A percentile compares a stretch with the other conserved stretches of the same genome.
Evolutionary conservation across 1,140 invertebrate species (phyloP).

Genomic region (Gonioctena quinquepunctata): DNA sequence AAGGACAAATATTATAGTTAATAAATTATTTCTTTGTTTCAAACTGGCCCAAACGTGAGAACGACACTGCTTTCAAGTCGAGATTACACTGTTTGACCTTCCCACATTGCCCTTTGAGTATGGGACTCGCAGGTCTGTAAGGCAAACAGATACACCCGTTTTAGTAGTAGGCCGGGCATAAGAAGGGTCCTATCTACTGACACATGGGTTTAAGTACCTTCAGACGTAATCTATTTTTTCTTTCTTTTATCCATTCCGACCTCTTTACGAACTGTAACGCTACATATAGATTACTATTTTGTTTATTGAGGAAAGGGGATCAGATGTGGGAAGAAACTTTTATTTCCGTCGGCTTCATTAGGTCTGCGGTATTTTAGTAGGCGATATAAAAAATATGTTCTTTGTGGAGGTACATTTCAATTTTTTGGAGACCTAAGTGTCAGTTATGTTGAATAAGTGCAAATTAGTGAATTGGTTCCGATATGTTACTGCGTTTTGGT

Average conservation of each 20-base stretch:
- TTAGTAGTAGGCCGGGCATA: not conserved
- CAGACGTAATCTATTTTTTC: not conserved
- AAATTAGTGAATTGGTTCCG: too few relatives aligned
- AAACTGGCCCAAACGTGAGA: too few relatives aligned
- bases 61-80: not conserved
- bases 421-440: too few relatives aligned
- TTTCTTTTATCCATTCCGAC: not conserved
- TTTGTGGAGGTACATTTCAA: not conserved
- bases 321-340: not conserved
- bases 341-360: not conserved
- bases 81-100: not conserved
- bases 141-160: not conserved
- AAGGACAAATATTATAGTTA: too few relatives aligned
- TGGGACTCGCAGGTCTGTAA: not conserved
- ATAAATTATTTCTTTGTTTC: too few relatives aligned
- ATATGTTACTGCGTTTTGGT: too few relatives aligned
- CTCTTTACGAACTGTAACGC: not conserved
- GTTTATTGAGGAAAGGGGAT: constrained; percentile 5
- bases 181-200: not conserved
- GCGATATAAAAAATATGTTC: not conserved
- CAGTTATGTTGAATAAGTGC: too few relatives aligned
- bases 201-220: constrained; percentile 1
- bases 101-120: not conserved
- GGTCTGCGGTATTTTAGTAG: not conserved
- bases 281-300: not conserved